phyloP scores from a whole-genome alignment of 2,888 invertebrate species.

The Caenorhabditis imperialis region DNA sequence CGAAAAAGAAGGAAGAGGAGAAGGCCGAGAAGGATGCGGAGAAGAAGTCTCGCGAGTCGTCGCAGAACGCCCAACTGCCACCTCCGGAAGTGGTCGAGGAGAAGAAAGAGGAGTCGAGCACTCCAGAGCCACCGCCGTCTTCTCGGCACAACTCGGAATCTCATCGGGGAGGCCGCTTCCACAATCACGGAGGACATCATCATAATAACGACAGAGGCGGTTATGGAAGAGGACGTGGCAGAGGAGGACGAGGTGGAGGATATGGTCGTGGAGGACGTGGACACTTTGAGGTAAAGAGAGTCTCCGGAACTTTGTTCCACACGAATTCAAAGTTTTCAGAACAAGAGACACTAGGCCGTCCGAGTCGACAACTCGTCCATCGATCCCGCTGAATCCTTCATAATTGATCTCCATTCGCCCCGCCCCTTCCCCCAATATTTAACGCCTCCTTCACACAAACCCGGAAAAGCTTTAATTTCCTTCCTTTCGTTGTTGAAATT shows the following conservation, averaged over 20 bases:
- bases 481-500: background rate
- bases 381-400: background rate
- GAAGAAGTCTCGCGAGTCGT: background rate
- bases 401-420: no score
- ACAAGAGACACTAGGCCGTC: constrained; percentile 12
- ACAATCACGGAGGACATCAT: background rate
- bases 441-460: no score
- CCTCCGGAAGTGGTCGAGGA: constrained; percentile 1
- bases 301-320: background rate
- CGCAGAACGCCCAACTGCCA: no score
- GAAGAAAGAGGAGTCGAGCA: background rate
- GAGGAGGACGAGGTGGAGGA: constrained; percentile 10
- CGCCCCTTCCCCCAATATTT: no score
- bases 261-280: constrained; percentile 18
- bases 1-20: constrained; percentile 40
- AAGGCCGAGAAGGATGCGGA: constrained; percentile 24
- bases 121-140: background rate
- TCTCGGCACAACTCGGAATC: constrained; percentile 26
- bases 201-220: background rate
- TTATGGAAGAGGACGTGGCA: constrained; percentile 7
- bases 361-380: background rate
- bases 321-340: constrained; percentile 26
- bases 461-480: no score
- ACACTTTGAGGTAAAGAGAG: constrained; percentile 29
- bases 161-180: background rate